These are phyloP conservation scores for Aphyosemion australe DNA, from an alignment of 2,113 vertebrate genomes.

Conservation along the genomic window DNA sequence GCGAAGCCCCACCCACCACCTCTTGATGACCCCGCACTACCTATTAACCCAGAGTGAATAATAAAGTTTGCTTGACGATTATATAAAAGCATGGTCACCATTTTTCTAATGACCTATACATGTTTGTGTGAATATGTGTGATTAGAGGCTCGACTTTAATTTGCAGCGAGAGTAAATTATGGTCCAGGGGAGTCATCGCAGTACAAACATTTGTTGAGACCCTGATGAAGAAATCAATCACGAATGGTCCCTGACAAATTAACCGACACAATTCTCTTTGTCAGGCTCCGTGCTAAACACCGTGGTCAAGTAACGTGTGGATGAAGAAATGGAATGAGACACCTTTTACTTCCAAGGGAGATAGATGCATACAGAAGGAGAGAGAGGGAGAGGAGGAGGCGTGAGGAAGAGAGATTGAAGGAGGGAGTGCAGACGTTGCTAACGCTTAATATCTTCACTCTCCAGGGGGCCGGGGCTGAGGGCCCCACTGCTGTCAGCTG, in stretches of 20 bases:
- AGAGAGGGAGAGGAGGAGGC: conserved; percentile 1
- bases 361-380: conserved; percentile 42
- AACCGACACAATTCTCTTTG: conserved; percentile 61
- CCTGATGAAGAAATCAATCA: conserved; percentile 72
- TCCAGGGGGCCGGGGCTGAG: conserved; percentile 67
- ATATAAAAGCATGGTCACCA: background rate
- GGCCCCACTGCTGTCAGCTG: conserved; percentile 71
- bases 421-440: conserved; percentile 63
- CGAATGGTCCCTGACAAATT: conserved; percentile 62
- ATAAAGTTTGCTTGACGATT: background rate
- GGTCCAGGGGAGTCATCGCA: conserved; percentile 56
- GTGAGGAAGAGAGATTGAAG: conserved; percentile 40
- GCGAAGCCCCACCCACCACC: background rate
- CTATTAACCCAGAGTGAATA: background rate
- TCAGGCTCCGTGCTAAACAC: conserved; percentile 42
- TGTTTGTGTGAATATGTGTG: conserved; percentile 8
- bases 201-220: conserved; percentile 70
- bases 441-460: conserved; percentile 76
- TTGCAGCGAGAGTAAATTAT: conserved; percentile 55
- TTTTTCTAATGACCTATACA: conserved; percentile 3
- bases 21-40: background rate
- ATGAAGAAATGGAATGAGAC: conserved; percentile 69
- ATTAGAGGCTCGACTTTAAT: conserved; percentile 58
- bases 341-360: conserved; percentile 62
- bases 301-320: conserved; percentile 58